A percentile compares a stretch with the other conserved stretches of the same genome.
Conservation (phyloP, 1,140 invertebrate genomes). For the Muscidifurax raptorellus region DNA sequence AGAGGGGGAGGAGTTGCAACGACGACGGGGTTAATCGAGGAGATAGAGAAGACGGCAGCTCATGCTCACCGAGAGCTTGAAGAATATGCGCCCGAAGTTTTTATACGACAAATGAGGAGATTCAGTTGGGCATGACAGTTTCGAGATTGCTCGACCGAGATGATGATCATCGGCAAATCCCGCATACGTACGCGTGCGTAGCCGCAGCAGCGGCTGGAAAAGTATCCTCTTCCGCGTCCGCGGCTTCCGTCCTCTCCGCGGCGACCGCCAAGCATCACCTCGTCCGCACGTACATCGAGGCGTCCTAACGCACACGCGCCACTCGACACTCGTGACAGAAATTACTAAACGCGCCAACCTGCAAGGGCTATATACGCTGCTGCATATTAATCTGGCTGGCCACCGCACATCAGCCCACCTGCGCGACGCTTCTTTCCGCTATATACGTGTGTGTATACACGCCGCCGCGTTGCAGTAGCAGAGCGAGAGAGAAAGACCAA, state of each 20-base stretch:
- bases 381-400: constrained; percentile 48
- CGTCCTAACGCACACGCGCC: constrained; percentile 18
- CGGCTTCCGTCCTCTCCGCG: constrained; percentile 46
- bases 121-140: no score
- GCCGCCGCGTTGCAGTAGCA: not conserved
- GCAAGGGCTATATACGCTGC: constrained; percentile 16
- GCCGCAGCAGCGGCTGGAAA: not conserved
- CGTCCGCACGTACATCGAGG: constrained; percentile 55
- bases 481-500: constrained; percentile 52
- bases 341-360: constrained; percentile 67
- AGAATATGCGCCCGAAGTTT: not conserved
- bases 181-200: no score
- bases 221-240: constrained; percentile 10
- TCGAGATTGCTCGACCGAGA: no score
- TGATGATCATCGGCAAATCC: no score
- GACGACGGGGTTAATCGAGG: constrained; percentile 19
- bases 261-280: constrained; percentile 18
- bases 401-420: constrained; percentile 45
- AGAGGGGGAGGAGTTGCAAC: constrained; percentile 65
- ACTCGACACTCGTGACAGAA: constrained; percentile 74
- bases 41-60: not conserved
- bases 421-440: constrained; percentile 41
- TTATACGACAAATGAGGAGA: no score
- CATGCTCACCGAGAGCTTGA: not conserved
- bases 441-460: not conserved